Conservation (phyloP, 30 jellyfish, hydroid and myxozoan species). For the Turritopsis rubra region DNA sequence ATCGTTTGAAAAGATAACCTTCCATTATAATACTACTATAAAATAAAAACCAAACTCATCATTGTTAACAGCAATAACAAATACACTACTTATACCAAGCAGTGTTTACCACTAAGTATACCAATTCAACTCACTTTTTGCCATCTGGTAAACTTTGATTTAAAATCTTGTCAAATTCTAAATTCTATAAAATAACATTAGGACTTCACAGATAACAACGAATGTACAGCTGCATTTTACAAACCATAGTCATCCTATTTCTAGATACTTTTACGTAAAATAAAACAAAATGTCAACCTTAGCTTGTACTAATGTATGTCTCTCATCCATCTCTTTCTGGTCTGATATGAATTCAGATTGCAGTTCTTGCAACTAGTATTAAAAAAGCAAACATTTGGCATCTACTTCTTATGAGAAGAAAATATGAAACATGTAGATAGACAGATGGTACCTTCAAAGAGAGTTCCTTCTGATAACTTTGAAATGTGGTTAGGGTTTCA, state of each 20-base stretch:
- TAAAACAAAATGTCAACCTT: constrained; percentile 58
- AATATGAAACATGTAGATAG: too few species aligned
- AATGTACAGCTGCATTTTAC: too few species aligned
- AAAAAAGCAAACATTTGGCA: constrained; percentile 2
- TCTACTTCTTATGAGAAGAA: too few species aligned
- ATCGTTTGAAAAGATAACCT: constrained; percentile 86
- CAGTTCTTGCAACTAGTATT: constrained; percentile 63
- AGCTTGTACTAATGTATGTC: constrained; percentile 86
- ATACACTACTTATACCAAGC: too few species aligned
- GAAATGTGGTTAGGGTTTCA: constrained; percentile 48
- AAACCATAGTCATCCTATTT: too few species aligned
- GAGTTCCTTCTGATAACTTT: constrained; percentile 62
- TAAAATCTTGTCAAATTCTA: constrained; percentile 17
- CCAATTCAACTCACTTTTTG: constrained; percentile 22
- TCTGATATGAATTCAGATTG: constrained; percentile 61
- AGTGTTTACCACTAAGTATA: too few species aligned
- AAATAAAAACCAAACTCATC: constrained; percentile 15
- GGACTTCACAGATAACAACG: too few species aligned
- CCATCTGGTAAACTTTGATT: constrained; percentile 9
- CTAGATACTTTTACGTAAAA: too few species aligned
- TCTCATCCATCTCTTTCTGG: constrained; percentile 93
- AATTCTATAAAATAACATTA: background rate
- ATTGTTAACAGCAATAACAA: background rate
- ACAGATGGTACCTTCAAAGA: constrained; percentile 56
- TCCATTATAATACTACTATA: constrained; percentile 59